Evolutionary conservation across 2,113 vertebrate species (phyloP).

Genomic region (Chionomys nivalis): DNA sequence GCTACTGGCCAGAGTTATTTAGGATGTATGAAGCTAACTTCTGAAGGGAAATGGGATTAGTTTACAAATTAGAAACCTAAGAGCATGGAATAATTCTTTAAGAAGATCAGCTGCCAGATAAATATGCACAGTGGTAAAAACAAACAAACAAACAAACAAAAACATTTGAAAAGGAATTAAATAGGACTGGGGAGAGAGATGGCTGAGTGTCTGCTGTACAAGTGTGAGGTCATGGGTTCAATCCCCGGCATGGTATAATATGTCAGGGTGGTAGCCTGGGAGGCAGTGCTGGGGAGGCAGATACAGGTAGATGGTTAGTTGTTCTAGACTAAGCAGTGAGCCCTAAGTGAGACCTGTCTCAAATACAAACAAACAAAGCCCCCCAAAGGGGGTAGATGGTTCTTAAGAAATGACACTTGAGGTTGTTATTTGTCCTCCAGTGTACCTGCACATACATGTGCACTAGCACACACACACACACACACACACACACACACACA

Average conservation of each 20-base stretch:
- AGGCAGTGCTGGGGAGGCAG: not conserved
- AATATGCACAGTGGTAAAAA: not conserved
- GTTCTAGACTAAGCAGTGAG: not conserved
- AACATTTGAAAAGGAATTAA: not conserved
- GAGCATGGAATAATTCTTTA: not conserved
- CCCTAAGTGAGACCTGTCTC: not conserved
- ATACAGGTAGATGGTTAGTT: not conserved
- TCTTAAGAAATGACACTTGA: not conserved
- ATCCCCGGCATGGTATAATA: not conserved
- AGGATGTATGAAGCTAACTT: not conserved
- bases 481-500: not conserved
- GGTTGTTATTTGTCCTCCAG: not conserved
- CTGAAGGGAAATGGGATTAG: not conserved
- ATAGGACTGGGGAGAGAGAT: not conserved
- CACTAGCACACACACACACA: not conserved
- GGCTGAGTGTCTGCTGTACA: not conserved
- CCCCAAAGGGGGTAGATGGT: not conserved
- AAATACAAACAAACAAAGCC: not conserved
- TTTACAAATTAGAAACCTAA: constrained; percentile 10
- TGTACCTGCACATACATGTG: not conserved
- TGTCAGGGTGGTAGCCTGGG: not conserved
- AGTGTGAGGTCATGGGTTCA: not conserved
- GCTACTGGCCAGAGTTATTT: not conserved
- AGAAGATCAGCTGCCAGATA: not conserved
- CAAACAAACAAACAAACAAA: not conserved